Evolutionary conservation across 2,113 vertebrate species (phyloP).

Genomic region (Lamprologus tigripictilis): DNA sequence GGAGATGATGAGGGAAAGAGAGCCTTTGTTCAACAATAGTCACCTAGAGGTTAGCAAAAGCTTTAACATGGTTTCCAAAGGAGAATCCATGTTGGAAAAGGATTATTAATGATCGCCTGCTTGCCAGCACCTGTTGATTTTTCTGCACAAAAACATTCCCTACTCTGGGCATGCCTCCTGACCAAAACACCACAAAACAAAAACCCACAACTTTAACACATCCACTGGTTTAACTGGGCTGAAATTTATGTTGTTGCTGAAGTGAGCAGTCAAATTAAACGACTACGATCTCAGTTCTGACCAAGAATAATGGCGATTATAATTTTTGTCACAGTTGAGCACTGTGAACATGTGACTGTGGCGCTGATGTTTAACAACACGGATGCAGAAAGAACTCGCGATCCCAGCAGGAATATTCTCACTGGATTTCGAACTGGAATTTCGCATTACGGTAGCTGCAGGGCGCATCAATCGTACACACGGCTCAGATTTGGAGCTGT

Average conservation of each 20-base stretch:
- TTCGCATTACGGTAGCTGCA: not conserved
- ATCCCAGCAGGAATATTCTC: not conserved
- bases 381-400: not conserved
- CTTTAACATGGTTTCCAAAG: not conserved
- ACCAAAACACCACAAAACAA: not conserved
- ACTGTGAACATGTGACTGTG: not conserved
- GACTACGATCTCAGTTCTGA: accelerated
- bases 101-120: not conserved
- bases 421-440: not conserved
- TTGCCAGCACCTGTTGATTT: not conserved
- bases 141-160: not conserved
- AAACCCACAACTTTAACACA: not conserved
- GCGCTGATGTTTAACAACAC: not conserved
- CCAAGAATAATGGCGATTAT: not conserved
- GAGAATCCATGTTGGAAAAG: not conserved
- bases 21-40: not conserved
- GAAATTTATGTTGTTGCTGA: not conserved
- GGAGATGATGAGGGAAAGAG: not conserved
- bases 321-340: not conserved
- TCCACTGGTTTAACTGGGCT: not conserved
- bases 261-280: accelerated
- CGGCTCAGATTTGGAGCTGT: not conserved
- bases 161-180: not conserved
- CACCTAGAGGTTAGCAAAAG: not conserved
- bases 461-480: accelerated